A percentile compares a stretch with the other conserved stretches of the same genome.
Evolutionary conservation across 2,113 vertebrate species (phyloP).

Genomic region (Microtus richardsoni): DNA sequence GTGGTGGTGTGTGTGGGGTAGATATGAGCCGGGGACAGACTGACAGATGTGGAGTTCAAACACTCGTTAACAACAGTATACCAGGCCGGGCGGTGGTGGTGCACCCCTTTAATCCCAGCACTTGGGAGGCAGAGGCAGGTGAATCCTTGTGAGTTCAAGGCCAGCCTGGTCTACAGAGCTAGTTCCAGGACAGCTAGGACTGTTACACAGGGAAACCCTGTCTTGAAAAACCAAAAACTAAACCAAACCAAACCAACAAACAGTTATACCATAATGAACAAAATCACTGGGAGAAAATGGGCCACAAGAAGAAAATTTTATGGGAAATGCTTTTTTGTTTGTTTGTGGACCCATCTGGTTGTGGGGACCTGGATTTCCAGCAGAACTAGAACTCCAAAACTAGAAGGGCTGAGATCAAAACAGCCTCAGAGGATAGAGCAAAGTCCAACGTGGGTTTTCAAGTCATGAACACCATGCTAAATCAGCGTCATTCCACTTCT

Average conservation of each 20-base stretch:
- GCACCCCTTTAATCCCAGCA: too few species aligned
- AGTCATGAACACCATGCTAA: neutral
- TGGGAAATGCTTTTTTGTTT: neutral
- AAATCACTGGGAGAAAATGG: neutral
- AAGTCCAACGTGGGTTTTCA: constrained; percentile 6
- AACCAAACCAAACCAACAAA: too few species aligned
- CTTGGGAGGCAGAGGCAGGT: too few species aligned
- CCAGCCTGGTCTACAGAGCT: too few species aligned
- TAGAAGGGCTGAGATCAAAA: neutral
- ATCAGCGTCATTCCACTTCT: neutral
- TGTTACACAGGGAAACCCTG: too few species aligned
- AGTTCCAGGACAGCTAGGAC: too few species aligned
- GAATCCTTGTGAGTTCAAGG: too few species aligned
- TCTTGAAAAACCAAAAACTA: too few species aligned
- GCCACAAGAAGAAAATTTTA: neutral
- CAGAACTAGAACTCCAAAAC: constrained; percentile 6
- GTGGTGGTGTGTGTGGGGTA: too few species aligned
- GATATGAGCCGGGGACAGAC: neutral
- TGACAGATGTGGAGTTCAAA: neutral
- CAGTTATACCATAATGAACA: neutral
- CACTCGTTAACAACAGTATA: neutral
- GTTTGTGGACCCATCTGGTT: neutral
- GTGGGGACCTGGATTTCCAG: neutral
- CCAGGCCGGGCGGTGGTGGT: too few species aligned
- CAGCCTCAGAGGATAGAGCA: neutral